Percentiles rank a stretch among this genome's conserved stretches.
Evolutionary conservation across 2,888 invertebrate genomes (phyloP).

Genomic region (Aphidoletes aphidimyza): DNA sequence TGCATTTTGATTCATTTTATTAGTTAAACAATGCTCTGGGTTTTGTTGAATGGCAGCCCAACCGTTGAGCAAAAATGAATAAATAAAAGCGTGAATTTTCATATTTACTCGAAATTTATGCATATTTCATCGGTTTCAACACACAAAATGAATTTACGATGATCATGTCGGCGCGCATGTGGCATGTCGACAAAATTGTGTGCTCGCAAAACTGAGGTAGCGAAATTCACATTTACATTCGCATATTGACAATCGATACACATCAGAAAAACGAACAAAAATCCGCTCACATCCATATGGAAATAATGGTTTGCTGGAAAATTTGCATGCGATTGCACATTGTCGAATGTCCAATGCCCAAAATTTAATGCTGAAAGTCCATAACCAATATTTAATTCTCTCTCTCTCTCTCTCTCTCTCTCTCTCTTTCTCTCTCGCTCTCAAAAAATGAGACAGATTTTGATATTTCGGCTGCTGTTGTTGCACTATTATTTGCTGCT

Average conservation of each 20-base stretch:
- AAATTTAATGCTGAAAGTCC: too few relatives aligned
- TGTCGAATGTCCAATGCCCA: too few relatives aligned
- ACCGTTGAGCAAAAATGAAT: slow-evolving; percentile 14
- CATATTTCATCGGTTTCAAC: slow-evolving; percentile 9
- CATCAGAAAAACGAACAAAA: background rate
- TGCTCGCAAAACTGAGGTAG: too few relatives aligned
- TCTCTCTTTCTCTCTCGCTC: too few relatives aligned
- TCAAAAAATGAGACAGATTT: background rate
- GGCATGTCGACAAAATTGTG: background rate
- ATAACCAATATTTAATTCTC: too few relatives aligned
- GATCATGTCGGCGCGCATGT: slow-evolving; percentile 1
- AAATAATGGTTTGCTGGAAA: background rate
- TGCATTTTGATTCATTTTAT: slow-evolving; percentile 40
- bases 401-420: too few relatives aligned
- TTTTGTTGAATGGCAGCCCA: background rate
- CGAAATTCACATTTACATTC: background rate
- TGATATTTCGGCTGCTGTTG: background rate
- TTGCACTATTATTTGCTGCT: background rate
- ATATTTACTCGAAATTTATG: background rate
- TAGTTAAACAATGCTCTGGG: background rate
- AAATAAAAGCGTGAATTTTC: slow-evolving; percentile 17
- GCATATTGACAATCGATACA: slow-evolving; percentile 1
- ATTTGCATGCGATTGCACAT: slow-evolving; percentile 17
- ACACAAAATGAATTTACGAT: background rate
- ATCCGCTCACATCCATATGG: slow-evolving; percentile 17